Evolutionary conservation across 2,113 vertebrate genomes (phyloP).

Genomic region (Apistogramma diplotaenia): DNA sequence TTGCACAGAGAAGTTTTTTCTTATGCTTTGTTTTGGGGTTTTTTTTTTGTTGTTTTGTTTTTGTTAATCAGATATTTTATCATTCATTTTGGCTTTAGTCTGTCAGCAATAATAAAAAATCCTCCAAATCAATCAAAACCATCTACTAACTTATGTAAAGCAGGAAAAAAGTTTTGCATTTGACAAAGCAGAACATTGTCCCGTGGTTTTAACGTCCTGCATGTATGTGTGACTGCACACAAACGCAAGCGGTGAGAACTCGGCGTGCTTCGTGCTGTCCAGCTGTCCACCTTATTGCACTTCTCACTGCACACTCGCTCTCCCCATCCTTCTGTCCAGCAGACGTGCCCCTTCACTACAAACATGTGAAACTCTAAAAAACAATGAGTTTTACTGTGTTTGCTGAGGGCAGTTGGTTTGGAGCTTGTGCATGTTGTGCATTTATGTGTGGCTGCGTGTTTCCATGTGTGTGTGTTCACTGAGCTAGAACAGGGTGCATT

Average conservation of each 20-base stretch:
- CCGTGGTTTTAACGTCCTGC: conserved; percentile 39
- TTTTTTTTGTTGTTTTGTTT: neutral
- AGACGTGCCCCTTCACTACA: conserved; percentile 26
- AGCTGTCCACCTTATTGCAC: conserved; percentile 77
- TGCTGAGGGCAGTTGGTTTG: conserved; percentile 48
- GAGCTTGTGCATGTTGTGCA: conserved; percentile 42
- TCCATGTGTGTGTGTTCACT: conserved; percentile 64
- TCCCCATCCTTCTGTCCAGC: conserved; percentile 39
- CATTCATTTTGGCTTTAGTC: neutral
- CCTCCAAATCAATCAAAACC: neutral
- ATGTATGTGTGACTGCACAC: conserved; percentile 56
- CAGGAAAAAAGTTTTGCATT: conserved; percentile 10
- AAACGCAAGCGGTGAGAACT: conserved; percentile 52
- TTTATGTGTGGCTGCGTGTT: conserved; percentile 55
- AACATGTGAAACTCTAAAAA: conserved; percentile 40
- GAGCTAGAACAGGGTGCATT: conserved; percentile 74
- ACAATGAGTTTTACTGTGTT: conserved; percentile 55
- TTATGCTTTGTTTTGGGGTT: neutral
- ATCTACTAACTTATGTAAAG: neutral
- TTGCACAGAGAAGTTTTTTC: neutral
- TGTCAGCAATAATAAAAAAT: neutral
- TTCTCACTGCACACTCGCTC: conserved; percentile 63
- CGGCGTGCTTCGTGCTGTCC: conserved; percentile 69
- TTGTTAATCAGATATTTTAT: neutral
- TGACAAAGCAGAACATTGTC: conserved; percentile 29